Evolutionary conservation across 2,888 invertebrate genomes (phyloP).

Genomic region (Eristalinus sepulchralis): DNA sequence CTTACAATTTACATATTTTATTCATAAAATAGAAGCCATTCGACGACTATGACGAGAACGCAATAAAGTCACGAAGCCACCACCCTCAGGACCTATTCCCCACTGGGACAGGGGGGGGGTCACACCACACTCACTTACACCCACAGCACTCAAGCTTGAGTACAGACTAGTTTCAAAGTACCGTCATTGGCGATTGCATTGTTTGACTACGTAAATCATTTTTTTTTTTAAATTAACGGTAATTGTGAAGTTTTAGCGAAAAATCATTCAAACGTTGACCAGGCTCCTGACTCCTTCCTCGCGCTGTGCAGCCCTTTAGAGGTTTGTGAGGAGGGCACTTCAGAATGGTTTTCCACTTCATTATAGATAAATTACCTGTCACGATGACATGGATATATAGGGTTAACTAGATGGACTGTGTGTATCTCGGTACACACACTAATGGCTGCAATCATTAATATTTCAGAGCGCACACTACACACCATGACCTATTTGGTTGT

Average conservation of each 20-base stretch:
- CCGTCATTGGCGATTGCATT: slow-evolving; percentile 51
- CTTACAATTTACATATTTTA: slow-evolving; percentile 62
- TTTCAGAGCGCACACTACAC: slow-evolving; percentile 35
- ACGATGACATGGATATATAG: slow-evolving; percentile 51
- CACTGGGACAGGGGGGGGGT: no score
- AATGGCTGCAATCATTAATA: slow-evolving; percentile 55
- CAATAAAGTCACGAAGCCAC: slow-evolving; percentile 49
- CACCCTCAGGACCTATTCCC: background rate
- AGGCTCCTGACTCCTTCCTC: background rate
- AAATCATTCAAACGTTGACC: background rate
- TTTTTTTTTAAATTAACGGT: slow-evolving; percentile 30
- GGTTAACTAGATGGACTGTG: slow-evolving; percentile 29
- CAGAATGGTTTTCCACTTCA: slow-evolving; percentile 39
- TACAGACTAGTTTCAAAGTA: background rate
- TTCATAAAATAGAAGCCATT: slow-evolving; percentile 51
- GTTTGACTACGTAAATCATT: slow-evolving; percentile 49
- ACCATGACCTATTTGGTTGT: slow-evolving; percentile 61
- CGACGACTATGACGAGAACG: slow-evolving; percentile 4
- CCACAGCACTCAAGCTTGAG: background rate
- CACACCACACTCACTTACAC: background rate
- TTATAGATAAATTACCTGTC: slow-evolving; percentile 64
- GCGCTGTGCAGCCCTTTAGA: no score
- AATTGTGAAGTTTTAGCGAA: slow-evolving; percentile 40
- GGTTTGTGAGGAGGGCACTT: background rate
- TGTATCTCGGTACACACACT: background rate